These are phyloP conservation scores for Paramormyrops hopkinsi DNA, from an alignment of 2,797 vertebrate genomes.

Conservation along the genomic window DNA sequence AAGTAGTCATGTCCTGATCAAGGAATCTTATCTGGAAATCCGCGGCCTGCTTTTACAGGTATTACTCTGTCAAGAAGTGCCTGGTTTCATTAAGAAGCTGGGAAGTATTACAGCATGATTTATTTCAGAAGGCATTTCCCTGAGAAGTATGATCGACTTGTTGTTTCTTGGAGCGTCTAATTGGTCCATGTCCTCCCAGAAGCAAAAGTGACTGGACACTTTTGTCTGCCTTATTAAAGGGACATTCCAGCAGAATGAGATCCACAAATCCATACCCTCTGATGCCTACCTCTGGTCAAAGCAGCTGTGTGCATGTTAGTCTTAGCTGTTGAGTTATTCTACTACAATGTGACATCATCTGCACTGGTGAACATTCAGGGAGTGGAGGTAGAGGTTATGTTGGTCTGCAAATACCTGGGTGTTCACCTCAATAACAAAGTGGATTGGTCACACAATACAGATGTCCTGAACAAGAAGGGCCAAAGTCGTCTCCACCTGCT, in stretches of 20 bases:
- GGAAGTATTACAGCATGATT: background rate
- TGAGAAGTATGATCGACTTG: background rate
- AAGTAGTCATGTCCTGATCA: slow-evolving; percentile 1
- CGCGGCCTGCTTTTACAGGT: background rate
- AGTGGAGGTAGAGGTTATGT: background rate
- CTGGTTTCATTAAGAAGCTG: background rate
- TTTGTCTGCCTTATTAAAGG: background rate
- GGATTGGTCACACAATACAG: background rate
- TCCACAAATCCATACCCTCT: background rate
- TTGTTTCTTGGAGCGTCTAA: background rate
- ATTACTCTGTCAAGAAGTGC: background rate
- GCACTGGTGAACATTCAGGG: background rate
- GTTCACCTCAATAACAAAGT: background rate
- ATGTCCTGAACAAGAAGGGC: background rate
- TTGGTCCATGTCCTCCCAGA: background rate
- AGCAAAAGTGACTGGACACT: background rate
- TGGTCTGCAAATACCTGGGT: background rate
- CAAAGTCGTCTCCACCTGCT: background rate
- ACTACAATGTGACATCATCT: background rate
- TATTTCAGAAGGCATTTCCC: background rate
- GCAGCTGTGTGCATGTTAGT: background rate
- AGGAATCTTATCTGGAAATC: background rate
- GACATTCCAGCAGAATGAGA: background rate
- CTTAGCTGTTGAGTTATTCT: background rate
- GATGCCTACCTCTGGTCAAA: background rate